Conservation (phyloP, 2,888 invertebrate genomes). For the Iselma pallidipennis region DNA sequence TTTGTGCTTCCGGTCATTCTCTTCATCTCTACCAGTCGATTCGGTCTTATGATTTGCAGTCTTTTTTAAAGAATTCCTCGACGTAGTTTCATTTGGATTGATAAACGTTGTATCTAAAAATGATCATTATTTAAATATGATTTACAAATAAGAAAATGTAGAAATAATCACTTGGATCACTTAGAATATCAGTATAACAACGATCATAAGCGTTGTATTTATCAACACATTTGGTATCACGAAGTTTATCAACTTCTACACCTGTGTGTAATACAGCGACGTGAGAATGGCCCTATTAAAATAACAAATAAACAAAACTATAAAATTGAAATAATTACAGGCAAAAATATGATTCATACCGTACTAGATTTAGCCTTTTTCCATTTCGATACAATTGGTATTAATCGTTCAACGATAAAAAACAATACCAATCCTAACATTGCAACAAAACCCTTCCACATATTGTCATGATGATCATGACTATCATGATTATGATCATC, state of each 20-base stretch:
- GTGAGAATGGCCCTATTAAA: slow-evolving; percentile 30
- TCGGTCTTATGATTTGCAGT: neutral
- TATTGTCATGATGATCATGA: slow-evolving; percentile 68
- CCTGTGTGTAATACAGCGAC: slow-evolving; percentile 68
- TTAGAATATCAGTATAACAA: slow-evolving; percentile 80
- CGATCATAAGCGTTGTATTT: slow-evolving; percentile 89
- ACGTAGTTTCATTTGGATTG: neutral
- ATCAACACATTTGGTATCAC: slow-evolving; percentile 71
- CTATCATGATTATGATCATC: slow-evolving; percentile 46
- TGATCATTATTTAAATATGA: slow-evolving; percentile 3
- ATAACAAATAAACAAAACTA: slow-evolving; percentile 5
- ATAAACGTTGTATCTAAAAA: slow-evolving; percentile 17
- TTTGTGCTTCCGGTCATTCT: neutral
- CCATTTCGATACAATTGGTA: slow-evolving; percentile 81
- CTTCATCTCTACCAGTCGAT: neutral
- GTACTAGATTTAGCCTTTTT: slow-evolving; percentile 64
- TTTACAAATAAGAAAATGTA: neutral
- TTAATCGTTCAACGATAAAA: slow-evolving; percentile 83
- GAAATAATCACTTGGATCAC: slow-evolving; percentile 42
- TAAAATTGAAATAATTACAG: neutral
- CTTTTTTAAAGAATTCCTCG: slow-evolving; percentile 11
- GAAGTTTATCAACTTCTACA: slow-evolving; percentile 33
- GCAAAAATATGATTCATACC: slow-evolving; percentile 10
- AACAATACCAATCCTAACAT: slow-evolving; percentile 85
- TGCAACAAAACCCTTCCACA: slow-evolving; percentile 85